These are phyloP conservation scores for Macroramphosus scolopax DNA, from an alignment of 2,797 vertebrate genomes.

Conservation along the genomic window DNA sequence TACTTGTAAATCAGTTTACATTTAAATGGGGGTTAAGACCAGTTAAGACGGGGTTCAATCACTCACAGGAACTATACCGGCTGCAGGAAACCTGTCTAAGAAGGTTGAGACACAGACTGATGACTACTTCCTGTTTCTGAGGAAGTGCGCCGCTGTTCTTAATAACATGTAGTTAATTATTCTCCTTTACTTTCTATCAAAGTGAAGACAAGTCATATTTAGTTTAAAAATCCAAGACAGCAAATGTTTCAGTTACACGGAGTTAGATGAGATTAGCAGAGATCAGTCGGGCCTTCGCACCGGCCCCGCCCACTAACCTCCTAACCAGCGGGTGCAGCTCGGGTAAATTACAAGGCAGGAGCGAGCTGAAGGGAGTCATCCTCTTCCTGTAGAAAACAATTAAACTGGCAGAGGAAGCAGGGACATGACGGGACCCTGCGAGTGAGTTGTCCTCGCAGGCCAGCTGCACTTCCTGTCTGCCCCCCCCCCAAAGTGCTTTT, in stretches of 20 bases:
- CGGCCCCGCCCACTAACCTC: slow-evolving; percentile 3
- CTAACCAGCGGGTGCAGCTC: slow-evolving; percentile 12
- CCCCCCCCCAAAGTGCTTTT: slow-evolving; percentile 29
- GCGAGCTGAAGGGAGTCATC: slow-evolving; percentile 30
- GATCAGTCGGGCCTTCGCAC: slow-evolving; percentile 4
- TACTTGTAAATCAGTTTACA: no score
- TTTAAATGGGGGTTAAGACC: no score
- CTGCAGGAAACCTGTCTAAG: no score
- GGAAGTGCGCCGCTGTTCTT: no score
- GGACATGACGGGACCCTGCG: slow-evolving; percentile 28
- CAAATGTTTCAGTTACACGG: not conserved
- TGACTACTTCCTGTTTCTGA: no score
- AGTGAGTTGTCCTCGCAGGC: slow-evolving; percentile 38
- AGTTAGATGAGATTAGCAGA: not conserved
- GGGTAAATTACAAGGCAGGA: slow-evolving; percentile 62
- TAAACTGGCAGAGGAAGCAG: slow-evolving; percentile 26
- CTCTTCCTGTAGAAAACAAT: slow-evolving; percentile 60
- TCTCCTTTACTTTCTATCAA: no score
- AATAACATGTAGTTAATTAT: no score
- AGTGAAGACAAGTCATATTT: no score
- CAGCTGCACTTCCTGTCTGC: slow-evolving; percentile 62
- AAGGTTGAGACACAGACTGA: no score
- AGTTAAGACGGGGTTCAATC: no score
- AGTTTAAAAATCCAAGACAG: no score
- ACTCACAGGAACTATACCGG: no score